Conservation (phyloP, 2,113 vertebrate species). For the Myotis davidii region DNA sequence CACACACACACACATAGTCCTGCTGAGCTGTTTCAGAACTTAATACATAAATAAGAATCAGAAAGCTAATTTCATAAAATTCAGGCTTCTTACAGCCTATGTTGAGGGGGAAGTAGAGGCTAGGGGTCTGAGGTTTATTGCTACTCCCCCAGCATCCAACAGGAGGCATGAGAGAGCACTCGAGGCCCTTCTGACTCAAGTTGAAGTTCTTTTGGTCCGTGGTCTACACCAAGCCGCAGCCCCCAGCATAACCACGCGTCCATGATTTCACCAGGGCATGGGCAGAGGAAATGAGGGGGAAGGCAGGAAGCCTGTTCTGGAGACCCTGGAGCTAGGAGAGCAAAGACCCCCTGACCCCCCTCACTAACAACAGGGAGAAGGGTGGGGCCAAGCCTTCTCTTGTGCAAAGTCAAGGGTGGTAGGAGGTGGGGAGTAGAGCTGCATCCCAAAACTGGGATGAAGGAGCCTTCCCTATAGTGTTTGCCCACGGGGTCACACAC, state of each 20-base stretch:
- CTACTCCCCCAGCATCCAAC: slow-evolving; percentile 67
- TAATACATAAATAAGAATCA: slow-evolving; percentile 66
- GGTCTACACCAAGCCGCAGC: slow-evolving; percentile 21
- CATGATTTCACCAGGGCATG: slow-evolving; percentile 41
- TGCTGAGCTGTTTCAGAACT: slow-evolving; percentile 75
- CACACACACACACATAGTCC: slow-evolving; percentile 60
- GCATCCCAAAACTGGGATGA: slow-evolving; percentile 5
- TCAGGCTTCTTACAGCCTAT: slow-evolving; percentile 52
- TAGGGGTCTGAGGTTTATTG: slow-evolving; percentile 76
- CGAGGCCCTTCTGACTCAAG: not conserved
- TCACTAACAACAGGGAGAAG: slow-evolving; percentile 54
- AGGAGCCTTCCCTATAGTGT: slow-evolving; percentile 56
- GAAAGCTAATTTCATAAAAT: slow-evolving; percentile 63
- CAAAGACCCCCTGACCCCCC: not conserved
- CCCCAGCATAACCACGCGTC: not conserved
- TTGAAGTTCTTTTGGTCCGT: slow-evolving; percentile 72
- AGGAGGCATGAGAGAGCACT: slow-evolving; percentile 34
- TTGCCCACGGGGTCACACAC: slow-evolving; percentile 45
- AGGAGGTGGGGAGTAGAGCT: slow-evolving; percentile 8
- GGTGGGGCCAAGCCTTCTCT: slow-evolving; percentile 24
- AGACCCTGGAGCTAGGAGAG: slow-evolving; percentile 28
- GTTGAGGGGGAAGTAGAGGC: slow-evolving; percentile 32
- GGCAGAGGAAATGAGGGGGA: slow-evolving; percentile 28
- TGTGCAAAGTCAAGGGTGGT: slow-evolving; percentile 61
- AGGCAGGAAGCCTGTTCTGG: slow-evolving; percentile 35